Percentiles rank a stretch among this genome's conserved stretches.
phyloP scores from a whole-genome alignment of 2,797 vertebrate genomes.

The Huso huso region DNA sequence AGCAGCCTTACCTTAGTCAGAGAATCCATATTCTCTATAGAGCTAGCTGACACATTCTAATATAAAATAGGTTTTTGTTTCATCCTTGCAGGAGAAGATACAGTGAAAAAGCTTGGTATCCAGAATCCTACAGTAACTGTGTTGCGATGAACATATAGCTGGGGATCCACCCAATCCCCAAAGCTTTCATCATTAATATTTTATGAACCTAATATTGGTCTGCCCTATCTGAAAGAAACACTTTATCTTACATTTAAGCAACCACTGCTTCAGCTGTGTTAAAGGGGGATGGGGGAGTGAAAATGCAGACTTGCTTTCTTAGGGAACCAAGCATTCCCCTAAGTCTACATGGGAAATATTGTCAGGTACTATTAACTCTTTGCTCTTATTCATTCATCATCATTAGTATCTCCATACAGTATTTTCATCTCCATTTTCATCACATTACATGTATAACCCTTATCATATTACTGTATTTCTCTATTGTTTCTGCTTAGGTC shows the following conservation, averaged over 20 bases:
- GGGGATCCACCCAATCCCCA: slow-evolving; percentile 43
- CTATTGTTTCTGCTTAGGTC: too few species aligned
- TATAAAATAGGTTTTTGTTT: too few species aligned
- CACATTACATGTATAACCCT: too few species aligned
- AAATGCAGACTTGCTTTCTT: neutral
- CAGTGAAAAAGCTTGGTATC: too few species aligned
- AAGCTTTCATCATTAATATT: slow-evolving; percentile 69
- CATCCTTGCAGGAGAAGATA: too few species aligned
- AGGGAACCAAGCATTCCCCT: neutral
- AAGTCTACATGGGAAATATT: neutral
- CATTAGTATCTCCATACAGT: too few species aligned
- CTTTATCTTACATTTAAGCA: slow-evolving; percentile 63
- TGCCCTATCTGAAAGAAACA: slow-evolving; percentile 54
- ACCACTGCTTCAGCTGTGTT: slow-evolving; percentile 9
- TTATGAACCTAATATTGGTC: slow-evolving; percentile 55
- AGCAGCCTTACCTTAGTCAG: slow-evolving; percentile 16
- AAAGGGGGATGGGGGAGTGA: neutral
- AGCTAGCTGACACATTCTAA: slow-evolving; percentile 1
- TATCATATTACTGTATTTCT: too few species aligned
- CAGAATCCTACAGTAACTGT: slow-evolving; percentile 2
- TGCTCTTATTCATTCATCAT: too few species aligned
- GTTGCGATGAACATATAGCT: slow-evolving; percentile 46
- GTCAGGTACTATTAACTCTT: too few species aligned
- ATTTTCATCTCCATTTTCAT: too few species aligned
- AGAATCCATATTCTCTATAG: slow-evolving; percentile 25